Conservation (phyloP, 2,797 vertebrate genomes). For the Crocidura indochinensis region DNA sequence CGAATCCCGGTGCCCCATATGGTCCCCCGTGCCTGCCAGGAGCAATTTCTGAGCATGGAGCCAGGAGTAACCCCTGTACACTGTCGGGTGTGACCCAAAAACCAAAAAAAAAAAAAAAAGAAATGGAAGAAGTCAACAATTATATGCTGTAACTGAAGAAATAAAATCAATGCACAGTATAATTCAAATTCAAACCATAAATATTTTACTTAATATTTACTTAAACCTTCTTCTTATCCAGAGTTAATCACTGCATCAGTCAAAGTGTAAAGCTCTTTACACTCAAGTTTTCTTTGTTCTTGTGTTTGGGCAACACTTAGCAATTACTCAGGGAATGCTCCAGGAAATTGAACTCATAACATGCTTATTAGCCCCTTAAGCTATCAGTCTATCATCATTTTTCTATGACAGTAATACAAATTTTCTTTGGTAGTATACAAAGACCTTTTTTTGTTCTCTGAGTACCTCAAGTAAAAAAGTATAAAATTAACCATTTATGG, state of each 20-base stretch:
- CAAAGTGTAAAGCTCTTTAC: neutral
- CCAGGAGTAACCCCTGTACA: too few species aligned
- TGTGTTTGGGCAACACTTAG: too few species aligned
- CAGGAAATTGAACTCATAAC: too few species aligned
- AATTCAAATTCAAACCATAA: conserved; percentile 39
- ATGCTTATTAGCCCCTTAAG: too few species aligned
- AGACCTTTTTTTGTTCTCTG: neutral
- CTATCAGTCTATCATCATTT: neutral
- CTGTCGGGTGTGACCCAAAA: too few species aligned
- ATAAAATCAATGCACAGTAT: neutral
- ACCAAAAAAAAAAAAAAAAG: too few species aligned
- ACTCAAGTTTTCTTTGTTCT: conserved; percentile 14
- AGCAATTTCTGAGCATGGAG: too few species aligned
- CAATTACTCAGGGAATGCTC: too few species aligned
- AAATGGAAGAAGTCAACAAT: neutral
- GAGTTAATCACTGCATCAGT: neutral
- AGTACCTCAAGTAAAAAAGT: neutral
- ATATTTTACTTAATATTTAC: neutral
- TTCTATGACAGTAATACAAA: neutral
- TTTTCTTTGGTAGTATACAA: neutral
- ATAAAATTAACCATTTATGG: neutral
- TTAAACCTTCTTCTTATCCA: conserved; percentile 26
- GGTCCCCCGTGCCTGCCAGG: too few species aligned
- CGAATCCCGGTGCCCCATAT: too few species aligned
- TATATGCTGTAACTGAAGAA: neutral